A percentile compares a stretch with the other conserved stretches of the same genome.
Conservation (phyloP, 2,113 vertebrate genomes). For the Strix aluco region DNA sequence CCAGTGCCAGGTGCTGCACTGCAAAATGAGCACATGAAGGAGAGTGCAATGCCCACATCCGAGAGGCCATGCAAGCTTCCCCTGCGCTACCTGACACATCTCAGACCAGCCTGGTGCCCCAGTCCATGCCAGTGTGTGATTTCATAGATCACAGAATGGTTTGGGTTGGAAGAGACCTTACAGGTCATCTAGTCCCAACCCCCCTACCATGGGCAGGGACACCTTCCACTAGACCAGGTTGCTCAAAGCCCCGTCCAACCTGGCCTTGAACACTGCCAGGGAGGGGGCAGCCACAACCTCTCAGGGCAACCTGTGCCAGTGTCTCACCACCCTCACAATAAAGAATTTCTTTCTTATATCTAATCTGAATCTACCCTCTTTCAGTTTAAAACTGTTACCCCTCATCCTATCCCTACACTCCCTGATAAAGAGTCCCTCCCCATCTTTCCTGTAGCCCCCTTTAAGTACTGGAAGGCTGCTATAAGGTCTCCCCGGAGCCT, state of each 20-base stretch:
- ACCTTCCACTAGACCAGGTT: background rate
- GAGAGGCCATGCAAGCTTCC: background rate
- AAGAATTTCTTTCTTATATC: background rate
- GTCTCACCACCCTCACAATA: background rate
- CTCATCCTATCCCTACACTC: rapidly evolving
- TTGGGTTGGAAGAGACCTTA: background rate
- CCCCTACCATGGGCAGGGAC: background rate
- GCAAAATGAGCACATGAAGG: background rate
- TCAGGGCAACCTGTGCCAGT: background rate
- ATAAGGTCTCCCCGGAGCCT: rapidly evolving
- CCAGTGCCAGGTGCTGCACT: background rate
- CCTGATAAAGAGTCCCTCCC: background rate
- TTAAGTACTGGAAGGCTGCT: background rate
- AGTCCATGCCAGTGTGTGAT: background rate
- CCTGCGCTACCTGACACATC: background rate
- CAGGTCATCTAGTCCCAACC: background rate
- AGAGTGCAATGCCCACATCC: background rate
- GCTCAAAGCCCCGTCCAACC: background rate
- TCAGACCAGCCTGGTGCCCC: background rate
- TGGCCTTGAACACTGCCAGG: background rate
- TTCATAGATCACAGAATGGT: background rate
- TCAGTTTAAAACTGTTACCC: background rate
- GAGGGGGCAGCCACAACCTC: background rate
- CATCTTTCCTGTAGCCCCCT: background rate
- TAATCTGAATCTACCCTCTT: background rate